Evolutionary conservation across 2,113 vertebrate species (phyloP).

Genomic region (Pygoscelis adeliae): DNA sequence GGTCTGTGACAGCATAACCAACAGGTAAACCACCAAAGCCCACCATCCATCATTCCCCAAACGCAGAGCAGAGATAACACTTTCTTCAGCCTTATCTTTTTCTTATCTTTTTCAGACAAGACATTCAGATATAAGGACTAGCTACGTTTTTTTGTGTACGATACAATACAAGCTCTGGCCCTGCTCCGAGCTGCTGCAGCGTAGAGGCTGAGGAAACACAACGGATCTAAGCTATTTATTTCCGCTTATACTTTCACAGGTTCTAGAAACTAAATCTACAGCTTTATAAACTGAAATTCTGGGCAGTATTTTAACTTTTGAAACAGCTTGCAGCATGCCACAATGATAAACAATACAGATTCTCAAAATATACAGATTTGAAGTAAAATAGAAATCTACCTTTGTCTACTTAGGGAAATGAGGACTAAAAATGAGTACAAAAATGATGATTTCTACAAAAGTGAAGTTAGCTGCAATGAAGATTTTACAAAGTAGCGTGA

Average conservation of each 20-base stretch:
- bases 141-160: neutral
- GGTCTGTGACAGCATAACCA: neutral
- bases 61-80: neutral
- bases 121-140: neutral
- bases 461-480: neutral
- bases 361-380: neutral
- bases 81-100: neutral
- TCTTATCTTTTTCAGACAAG: neutral
- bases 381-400: neutral
- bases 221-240: neutral
- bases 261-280: neutral
- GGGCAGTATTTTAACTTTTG: neutral
- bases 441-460: neutral
- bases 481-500: neutral
- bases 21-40: neutral
- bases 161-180: neutral
- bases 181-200: neutral
- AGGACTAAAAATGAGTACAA: neutral
- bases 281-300: neutral
- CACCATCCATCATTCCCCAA: neutral
- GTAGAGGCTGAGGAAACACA: neutral
- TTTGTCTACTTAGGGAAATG: neutral
- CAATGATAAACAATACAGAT: neutral
- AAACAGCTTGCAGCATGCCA: neutral
- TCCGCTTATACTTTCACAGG: neutral